Evolutionary conservation across 1,140 invertebrate species (phyloP).

Genomic region (Drosophila busckii): DNA sequence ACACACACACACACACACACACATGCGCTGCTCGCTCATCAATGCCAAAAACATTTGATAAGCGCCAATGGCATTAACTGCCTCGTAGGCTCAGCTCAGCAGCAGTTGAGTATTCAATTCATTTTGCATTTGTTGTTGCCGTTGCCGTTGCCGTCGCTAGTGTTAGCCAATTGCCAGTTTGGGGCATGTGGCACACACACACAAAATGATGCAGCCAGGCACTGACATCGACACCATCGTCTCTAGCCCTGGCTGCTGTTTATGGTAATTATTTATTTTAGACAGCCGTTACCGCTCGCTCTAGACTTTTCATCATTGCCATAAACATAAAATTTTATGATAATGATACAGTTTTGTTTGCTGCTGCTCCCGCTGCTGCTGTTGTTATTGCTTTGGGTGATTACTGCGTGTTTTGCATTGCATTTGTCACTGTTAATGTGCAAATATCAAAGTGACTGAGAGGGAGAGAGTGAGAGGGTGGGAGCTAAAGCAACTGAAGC

Average conservation of each 20-base stretch:
- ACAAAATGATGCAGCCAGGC: constrained; percentile 26
- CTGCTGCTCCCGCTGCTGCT: constrained; percentile 21
- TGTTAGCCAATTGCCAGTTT: too few relatives aligned
- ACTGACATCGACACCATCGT: constrained; percentile 17
- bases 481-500: background rate
- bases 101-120: constrained; percentile 31
- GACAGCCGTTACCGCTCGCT: constrained; percentile 57
- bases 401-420: constrained; percentile 51
- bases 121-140: constrained; percentile 15
- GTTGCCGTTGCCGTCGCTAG: too few relatives aligned
- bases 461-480: background rate
- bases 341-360: constrained; percentile 51
- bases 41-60: constrained; percentile 47
- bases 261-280: constrained; percentile 77
- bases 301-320: constrained; percentile 63
- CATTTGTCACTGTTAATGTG: constrained; percentile 20
- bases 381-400: constrained; percentile 49
- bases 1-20: background rate
- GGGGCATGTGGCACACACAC: too few relatives aligned
- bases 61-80: constrained; percentile 65
- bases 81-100: too few relatives aligned
- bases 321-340: constrained; percentile 77
- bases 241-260: constrained; percentile 49
- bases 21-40: constrained; percentile 4
- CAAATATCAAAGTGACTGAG: too few relatives aligned